Conservation (phyloP, 2,797 vertebrate species). For the Loris lydekkerianus region DNA sequence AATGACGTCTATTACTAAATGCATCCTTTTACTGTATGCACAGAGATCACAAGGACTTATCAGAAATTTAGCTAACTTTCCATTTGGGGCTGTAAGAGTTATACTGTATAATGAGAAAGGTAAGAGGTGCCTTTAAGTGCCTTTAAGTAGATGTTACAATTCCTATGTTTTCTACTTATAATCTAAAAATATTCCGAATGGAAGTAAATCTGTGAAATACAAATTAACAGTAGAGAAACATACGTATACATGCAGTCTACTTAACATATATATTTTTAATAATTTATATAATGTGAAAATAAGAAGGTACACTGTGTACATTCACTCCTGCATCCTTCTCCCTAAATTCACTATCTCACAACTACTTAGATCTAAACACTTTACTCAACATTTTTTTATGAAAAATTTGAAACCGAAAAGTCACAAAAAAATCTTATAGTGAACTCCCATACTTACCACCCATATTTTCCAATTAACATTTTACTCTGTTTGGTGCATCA, state of each 20-base stretch:
- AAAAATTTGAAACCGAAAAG: conserved; percentile 35
- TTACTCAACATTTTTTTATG: background rate
- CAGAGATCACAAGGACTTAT: background rate
- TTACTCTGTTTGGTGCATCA: background rate
- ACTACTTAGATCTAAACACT: background rate
- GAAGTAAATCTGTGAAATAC: conserved; percentile 30
- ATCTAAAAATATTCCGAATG: background rate
- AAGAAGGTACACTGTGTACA: background rate
- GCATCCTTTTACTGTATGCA: background rate
- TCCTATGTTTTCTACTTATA: background rate
- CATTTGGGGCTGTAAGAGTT: background rate
- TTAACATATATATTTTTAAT: background rate
- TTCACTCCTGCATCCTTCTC: background rate
- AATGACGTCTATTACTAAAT: background rate
- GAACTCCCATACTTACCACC: background rate
- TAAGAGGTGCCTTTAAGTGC: background rate
- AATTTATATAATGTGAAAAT: conserved; percentile 3
- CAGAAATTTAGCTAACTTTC: background rate
- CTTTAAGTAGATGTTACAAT: background rate
- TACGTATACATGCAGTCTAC: background rate
- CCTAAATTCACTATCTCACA: background rate
- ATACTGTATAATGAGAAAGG: background rate
- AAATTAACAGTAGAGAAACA: background rate
- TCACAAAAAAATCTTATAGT: background rate
- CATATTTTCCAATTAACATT: background rate